Evolutionary conservation across 1,140 invertebrate genomes (phyloP).

Genomic region (Eufriesea mexicana): DNA sequence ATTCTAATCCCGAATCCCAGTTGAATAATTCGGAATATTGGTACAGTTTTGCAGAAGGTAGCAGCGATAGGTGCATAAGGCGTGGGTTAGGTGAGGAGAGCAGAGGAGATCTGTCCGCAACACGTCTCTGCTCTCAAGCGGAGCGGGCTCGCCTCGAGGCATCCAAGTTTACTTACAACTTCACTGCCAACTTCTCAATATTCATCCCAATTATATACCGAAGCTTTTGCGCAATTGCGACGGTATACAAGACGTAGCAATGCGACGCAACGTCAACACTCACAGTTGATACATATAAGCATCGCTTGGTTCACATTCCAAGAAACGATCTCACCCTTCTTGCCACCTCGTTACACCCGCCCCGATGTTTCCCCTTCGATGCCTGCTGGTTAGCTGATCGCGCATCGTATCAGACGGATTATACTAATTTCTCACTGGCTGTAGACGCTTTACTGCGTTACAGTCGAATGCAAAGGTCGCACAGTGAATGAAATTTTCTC

Average conservation of each 20-base stretch:
- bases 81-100: slow-evolving; percentile 68
- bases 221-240: slow-evolving; percentile 73
- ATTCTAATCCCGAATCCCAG: slow-evolving; percentile 9
- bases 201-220: slow-evolving; percentile 81
- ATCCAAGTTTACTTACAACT: slow-evolving; percentile 82
- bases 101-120: slow-evolving; percentile 80
- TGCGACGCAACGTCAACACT: background rate
- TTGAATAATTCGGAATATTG: slow-evolving; percentile 68
- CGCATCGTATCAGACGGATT: background rate
- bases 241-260: slow-evolving; percentile 33
- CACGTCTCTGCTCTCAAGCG: slow-evolving; percentile 83
- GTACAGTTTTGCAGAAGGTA: slow-evolving; percentile 71
- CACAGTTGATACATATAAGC: background rate
- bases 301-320: slow-evolving; percentile 16
- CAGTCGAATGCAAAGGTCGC: too few relatives aligned
- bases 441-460: background rate
- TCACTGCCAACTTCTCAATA: slow-evolving; percentile 83
- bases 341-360: slow-evolving; percentile 19
- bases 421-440: background rate
- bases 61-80: slow-evolving; percentile 66
- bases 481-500: too few relatives aligned
- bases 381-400: background rate
- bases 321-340: slow-evolving; percentile 41
- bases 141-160: slow-evolving; percentile 75
- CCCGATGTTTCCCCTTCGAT: background rate